These are phyloP conservation scores for Papilio glaucus DNA, from an alignment of 1,140 invertebrate species.

Conservation along the genomic window DNA sequence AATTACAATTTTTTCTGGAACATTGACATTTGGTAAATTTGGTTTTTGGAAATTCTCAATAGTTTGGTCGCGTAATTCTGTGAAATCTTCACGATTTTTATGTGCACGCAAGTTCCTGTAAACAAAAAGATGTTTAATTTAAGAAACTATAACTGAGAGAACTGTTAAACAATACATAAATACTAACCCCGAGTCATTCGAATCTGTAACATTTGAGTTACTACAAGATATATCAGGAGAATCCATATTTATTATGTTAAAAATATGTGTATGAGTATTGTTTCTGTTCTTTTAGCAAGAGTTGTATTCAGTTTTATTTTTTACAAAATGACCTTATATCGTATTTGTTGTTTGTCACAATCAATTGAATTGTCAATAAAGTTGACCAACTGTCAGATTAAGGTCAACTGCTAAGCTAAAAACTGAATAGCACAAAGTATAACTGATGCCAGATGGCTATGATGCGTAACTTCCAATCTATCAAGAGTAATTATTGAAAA, in stretches of 20 bases:
- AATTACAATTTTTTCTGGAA: conserved; percentile 86
- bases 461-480: too few species aligned
- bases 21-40: conserved; percentile 83
- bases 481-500: too few species aligned
- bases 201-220: conserved; percentile 42
- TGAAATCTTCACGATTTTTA: conserved; percentile 49
- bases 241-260: conserved; percentile 46
- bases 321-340: too few species aligned
- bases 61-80: conserved; percentile 63
- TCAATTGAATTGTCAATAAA: too few species aligned
- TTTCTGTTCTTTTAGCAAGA: too few species aligned
- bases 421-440: too few species aligned
- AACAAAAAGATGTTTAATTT: conserved; percentile 23
- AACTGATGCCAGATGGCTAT: too few species aligned
- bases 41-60: conserved; percentile 72
- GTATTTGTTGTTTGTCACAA: too few species aligned
- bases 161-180: conserved; percentile 22
- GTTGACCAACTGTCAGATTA: too few species aligned
- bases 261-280: background rate
- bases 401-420: too few species aligned
- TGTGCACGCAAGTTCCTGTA: conserved; percentile 26
- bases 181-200: conserved; percentile 44
- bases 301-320: too few species aligned
- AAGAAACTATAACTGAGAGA: conserved; percentile 8
- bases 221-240: conserved; percentile 53